These are phyloP conservation scores for Eumaeus atala DNA, from an alignment of 1,140 invertebrate genomes.

Conservation along the genomic window DNA sequence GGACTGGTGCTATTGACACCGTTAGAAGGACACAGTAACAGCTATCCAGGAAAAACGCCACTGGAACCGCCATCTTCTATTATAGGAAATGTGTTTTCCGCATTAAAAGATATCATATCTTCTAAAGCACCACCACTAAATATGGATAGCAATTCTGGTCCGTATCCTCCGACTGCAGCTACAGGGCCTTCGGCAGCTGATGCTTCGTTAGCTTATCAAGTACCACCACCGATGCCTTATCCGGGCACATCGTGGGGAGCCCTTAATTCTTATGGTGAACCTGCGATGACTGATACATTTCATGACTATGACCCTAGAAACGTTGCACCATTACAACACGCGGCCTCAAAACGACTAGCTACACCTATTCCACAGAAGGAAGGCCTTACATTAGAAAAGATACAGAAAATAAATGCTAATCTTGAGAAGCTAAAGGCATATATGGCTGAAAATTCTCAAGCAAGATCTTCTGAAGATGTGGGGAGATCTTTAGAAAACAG, in stretches of 20 bases:
- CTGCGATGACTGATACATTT: constrained; percentile 44
- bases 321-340: constrained; percentile 38
- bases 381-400: constrained; percentile 50
- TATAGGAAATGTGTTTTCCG: constrained; percentile 52
- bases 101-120: constrained; percentile 48
- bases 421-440: constrained; percentile 45
- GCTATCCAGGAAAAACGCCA: constrained; percentile 42
- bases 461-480: constrained; percentile 49
- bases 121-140: constrained; percentile 25
- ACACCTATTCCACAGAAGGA: constrained; percentile 29
- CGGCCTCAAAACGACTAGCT: constrained; percentile 36
- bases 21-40: constrained; percentile 42
- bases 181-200: constrained; percentile 15
- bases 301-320: constrained; percentile 47
- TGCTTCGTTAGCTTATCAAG: constrained; percentile 28
- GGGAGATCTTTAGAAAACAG: constrained; percentile 22
- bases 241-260: constrained; percentile 36
- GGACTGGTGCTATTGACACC: constrained; percentile 59
- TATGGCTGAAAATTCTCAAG: constrained; percentile 37
- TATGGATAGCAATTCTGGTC: background rate
- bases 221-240: constrained; percentile 33
- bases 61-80: constrained; percentile 58
- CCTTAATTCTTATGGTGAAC: constrained; percentile 57
- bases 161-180: background rate
- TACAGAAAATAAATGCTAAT: constrained; percentile 58